Evolutionary conservation across 2,113 vertebrate genomes (phyloP).

Genomic region (Phylloscopus whistleri): DNA sequence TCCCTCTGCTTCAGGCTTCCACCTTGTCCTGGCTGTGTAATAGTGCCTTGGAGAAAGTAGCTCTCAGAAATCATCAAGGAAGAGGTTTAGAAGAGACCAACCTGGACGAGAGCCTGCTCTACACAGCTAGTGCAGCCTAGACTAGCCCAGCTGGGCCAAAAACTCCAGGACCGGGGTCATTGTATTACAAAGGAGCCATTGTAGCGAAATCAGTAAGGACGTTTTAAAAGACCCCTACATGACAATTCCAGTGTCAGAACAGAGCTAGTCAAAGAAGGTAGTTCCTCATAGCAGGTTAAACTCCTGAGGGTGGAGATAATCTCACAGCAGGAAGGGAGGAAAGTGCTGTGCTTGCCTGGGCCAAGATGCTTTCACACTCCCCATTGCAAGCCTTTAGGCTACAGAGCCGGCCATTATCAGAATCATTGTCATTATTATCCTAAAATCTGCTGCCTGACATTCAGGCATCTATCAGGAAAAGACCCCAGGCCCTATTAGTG

Average conservation of each 20-base stretch:
- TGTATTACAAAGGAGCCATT: conserved; percentile 31
- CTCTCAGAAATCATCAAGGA: not conserved
- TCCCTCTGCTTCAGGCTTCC: not conserved
- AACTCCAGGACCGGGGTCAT: not conserved
- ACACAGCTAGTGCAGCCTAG: not conserved
- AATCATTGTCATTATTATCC: conserved; percentile 75
- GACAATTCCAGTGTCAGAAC: conserved; percentile 68
- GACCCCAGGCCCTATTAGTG: conserved; percentile 58
- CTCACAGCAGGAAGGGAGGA: conserved; percentile 57
- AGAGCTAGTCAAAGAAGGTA: conserved; percentile 37
- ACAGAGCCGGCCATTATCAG: conserved; percentile 65
- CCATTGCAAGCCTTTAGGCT: conserved; percentile 28
- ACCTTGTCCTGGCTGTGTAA: not conserved
- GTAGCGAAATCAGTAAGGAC: not conserved
- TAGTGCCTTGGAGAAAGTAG: not conserved
- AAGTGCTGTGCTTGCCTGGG: conserved; percentile 19
- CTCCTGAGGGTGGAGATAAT: conserved; percentile 64
- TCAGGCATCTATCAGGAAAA: conserved; percentile 68
- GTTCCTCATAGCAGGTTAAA: conserved; percentile 50
- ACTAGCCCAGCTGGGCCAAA: not conserved
- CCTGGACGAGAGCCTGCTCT: not conserved
- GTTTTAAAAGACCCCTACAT: conserved; percentile 40
- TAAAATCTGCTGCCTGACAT: conserved; percentile 64
- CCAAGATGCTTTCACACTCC: conserved; percentile 34
- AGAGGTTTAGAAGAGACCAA: not conserved